Evolutionary conservation across 2,113 vertebrate species (phyloP), one percentile per base, ranked within the genome.

Genomic region (Colius striatus): DNA sequence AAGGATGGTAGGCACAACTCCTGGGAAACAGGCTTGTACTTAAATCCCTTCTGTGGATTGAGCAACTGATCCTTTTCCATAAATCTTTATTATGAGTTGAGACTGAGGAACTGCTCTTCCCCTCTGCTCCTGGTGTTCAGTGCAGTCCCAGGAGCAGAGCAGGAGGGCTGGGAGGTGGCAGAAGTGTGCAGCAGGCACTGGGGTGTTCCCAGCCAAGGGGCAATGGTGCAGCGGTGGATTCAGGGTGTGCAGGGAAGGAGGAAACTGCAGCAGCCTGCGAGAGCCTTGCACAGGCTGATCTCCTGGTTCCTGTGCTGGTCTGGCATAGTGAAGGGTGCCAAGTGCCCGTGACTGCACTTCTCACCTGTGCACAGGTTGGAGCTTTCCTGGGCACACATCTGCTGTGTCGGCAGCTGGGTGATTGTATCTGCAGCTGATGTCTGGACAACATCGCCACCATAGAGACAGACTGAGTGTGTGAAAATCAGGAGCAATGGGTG

Each of bases 361-460:
- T 82, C 53, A 4, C 11, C 57, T 48, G 9, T 9, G 2, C 5
- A 3, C 1, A 0, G 26, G 36, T 15, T 55, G 25, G 1, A 13
- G 20, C 48, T 71, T 41, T 62, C 38, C 19, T 16, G 9, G 74
- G 61, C 41, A 1, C 29, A 4, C 29, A 2, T 26, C 51, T 61
- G n/a, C 10, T 1, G 15, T 34, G n/a, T 32, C 9, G 1, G 38
- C 50, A 41, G 6, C 50, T 54, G 65, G 18, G 38, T 26, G 23
- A 10, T 34, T 22, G 0, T 14, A 13, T 14, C 1, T 23, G 32
- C 30, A 27, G 34, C 57, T 22, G 48, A 29, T 0, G 2, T 19
- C 48, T 16, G 7, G 8, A 22, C 67, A 30, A 1, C 1, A 0
- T 26, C n/a, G 34, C 51, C 4, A 1, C 5, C 21, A 54, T 8